phyloP scores from a whole-genome alignment of 2,888 invertebrate species.

The Perizoma flavofasciatum region DNA sequence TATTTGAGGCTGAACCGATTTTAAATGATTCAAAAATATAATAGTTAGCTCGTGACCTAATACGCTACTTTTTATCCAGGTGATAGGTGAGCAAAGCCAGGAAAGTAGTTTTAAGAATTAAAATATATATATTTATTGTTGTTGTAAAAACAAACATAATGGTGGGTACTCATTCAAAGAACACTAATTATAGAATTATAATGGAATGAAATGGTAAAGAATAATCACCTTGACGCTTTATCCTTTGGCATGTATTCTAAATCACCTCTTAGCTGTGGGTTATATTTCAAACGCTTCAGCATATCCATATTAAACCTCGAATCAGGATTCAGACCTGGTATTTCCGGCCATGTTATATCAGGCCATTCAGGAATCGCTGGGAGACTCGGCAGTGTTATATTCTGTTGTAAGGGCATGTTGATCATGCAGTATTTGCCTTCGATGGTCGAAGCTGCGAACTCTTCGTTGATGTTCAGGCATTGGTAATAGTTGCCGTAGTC shows the following conservation, averaged over 20 bases:
- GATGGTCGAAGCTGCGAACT: slow-evolving; percentile 45
- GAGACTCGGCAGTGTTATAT: slow-evolving; percentile 38
- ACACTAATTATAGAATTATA: not conserved
- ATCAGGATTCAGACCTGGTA: slow-evolving; percentile 31
- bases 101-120: no score
- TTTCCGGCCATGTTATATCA: slow-evolving; percentile 33
- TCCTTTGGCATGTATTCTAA: not conserved
- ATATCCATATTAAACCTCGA: slow-evolving; percentile 25
- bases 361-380: slow-evolving; percentile 42
- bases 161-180: not conserved
- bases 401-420: slow-evolving; percentile 49
- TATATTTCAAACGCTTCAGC: slow-evolving; percentile 1
- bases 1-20: no score
- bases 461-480: slow-evolving; percentile 55
- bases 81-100: no score
- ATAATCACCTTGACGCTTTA: slow-evolving; percentile 9
- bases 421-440: slow-evolving; percentile 68
- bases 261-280: slow-evolving; percentile 6
- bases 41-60: no score
- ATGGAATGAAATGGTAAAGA: not conserved
- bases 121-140: no score
- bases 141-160: no score
- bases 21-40: no score
- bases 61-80: no score
- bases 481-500: slow-evolving; percentile 62